phyloP scores from a whole-genome alignment of 2,113 vertebrate species.

The Nannospalax galili region DNA sequence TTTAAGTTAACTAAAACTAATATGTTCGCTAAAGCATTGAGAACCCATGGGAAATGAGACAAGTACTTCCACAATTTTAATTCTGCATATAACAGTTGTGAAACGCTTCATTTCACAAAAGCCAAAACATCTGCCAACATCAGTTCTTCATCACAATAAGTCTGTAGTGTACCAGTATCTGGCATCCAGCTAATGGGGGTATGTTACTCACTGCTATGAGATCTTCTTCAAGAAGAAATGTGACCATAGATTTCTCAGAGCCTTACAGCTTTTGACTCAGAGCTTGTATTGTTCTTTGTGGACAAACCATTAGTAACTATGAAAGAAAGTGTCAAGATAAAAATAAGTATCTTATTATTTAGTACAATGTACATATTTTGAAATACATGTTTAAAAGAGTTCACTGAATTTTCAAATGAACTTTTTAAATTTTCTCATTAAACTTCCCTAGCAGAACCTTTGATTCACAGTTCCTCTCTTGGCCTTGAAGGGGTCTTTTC shows the following conservation, averaged over 20 bases:
- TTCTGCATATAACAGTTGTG: conserved; percentile 60
- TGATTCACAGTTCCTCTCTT: conserved; percentile 33
- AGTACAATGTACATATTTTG: not conserved
- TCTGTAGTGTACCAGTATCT: not conserved
- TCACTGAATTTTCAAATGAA: not conserved
- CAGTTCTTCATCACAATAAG: conserved; percentile 60
- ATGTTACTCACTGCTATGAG: not conserved
- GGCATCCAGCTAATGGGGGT: not conserved
- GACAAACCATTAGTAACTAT: not conserved
- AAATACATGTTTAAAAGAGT: conserved; percentile 25
- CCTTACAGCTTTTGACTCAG: conserved; percentile 28
- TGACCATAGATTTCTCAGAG: not conserved
- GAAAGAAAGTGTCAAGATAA: conserved; percentile 24
- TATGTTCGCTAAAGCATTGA: not conserved
- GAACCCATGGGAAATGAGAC: conserved; percentile 27
- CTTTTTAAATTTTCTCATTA: conserved; percentile 27
- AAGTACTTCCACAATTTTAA: conserved; percentile 35
- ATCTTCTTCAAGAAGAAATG: no score
- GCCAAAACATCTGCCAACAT: conserved; percentile 61
- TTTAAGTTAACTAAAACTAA: not conserved
- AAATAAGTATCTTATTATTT: not conserved
- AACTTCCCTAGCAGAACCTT: not conserved
- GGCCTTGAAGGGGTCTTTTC: not conserved
- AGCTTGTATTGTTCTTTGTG: not conserved
- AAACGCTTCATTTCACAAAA: conserved; percentile 74